phyloP scores from a whole-genome alignment of 2,113 vertebrate genomes.

The Myotis brandtii region DNA sequence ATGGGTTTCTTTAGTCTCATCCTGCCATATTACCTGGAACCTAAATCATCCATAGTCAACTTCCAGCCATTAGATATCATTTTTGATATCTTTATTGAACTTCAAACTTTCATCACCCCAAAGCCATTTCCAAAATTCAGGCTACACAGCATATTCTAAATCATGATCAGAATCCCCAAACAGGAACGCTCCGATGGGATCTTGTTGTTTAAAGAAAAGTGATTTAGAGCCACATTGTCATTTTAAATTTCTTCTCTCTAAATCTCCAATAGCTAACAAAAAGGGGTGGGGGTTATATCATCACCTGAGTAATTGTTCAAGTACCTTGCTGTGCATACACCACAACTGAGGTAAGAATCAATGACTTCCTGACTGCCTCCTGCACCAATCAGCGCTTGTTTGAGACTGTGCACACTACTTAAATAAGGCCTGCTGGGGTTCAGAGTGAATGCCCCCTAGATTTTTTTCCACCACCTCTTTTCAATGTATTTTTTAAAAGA shows the following conservation, averaged over 20 bases:
- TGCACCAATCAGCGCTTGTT: not conserved
- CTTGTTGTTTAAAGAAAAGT: constrained; percentile 37
- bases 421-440: not conserved
- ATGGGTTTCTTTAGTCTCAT: not conserved
- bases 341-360: not conserved
- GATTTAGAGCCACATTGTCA: constrained; percentile 21
- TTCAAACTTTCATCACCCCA: constrained; percentile 10
- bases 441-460: not conserved
- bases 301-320: not conserved
- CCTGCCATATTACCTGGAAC: constrained; percentile 5
- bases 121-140: constrained; percentile 46
- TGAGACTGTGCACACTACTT: not conserved
- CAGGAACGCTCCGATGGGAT: not conserved
- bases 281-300: not conserved
- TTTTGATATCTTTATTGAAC: constrained; percentile 48
- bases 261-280: not conserved
- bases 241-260: constrained; percentile 35
- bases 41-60: constrained; percentile 23
- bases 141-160: not conserved
- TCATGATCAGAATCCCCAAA: constrained; percentile 20
- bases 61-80: not conserved
- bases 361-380: not conserved
- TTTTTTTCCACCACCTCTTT: constrained; percentile 16
- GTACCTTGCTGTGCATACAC: not conserved
- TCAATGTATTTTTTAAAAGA: constrained; percentile 45